Evolutionary conservation across 2,888 invertebrate genomes (phyloP), one percentile per base, ranked within the genome.

Genomic region (Cistogaster globosa): DNA sequence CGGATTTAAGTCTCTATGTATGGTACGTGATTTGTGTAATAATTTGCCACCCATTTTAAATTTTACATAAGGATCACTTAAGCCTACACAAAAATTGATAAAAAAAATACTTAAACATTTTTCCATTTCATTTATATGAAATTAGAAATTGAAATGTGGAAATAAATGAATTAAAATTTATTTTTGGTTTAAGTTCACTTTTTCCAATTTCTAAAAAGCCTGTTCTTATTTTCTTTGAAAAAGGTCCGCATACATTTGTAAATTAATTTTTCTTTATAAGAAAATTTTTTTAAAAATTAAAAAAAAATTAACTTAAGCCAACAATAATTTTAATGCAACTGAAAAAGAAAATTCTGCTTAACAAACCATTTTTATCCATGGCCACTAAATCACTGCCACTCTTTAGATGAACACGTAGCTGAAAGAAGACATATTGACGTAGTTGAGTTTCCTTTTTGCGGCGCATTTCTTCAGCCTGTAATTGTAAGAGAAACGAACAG

Each of bases 11-110:
- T 98, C 98, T 89, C 98, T 95, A 92, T 97, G 97, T 83, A 99
- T 96, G 77, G 97, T 99, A 91, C 96, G 96, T 88, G 98, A 98
- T 93, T 98, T 99, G 93, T 98, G 97, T 88, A 98, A 94, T 88
- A 98, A 93, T 86, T 97, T 95, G 48, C 97, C 97, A 14, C 96
- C 96, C 86, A 96, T 94, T 93, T 98, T 98, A 93, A 99, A 98
- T 94, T 99, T 99, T 77, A 98, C 98, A 93, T 99, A 99, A 26
- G 99, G 99, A 94, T 99, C 99, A 93, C 98, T 98, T 85, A 98
- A 96, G 88, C 98, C 98, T 97, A 22, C 51, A 80, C 51, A 63
- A 57, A 68, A 69, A 68, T 60, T 3, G 75, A 32, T 32, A 62
- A 71, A 63, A n/a, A 76, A 22, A 81, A 36, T 32, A 18, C 18